Evolutionary conservation across 2,797 vertebrate genomes (phyloP), one percentile per base, ranked within the genome.

Genomic region (Acomys russatus): DNA sequence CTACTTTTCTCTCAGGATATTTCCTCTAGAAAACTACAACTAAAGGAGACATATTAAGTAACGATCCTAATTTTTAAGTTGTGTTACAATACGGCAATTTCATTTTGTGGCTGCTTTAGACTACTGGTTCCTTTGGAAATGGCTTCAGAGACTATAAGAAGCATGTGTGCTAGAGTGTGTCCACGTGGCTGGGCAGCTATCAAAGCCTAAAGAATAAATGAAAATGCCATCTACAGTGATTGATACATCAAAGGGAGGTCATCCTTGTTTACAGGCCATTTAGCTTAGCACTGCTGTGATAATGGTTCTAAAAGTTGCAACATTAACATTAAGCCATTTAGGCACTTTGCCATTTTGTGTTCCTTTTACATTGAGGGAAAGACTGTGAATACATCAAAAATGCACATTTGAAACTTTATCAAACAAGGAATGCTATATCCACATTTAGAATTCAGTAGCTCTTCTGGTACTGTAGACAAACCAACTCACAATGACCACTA

Each of bases 381-480:
- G 30, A 51, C 11, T 89, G 59, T 78, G 33, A 51, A 38, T 93
- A 68, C 9, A 83, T 93, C n/a, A 83, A 30, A 86, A 87, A 94
- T 80, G 28, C 12, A 83, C 63, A 61, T 63, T 38, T 77, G 11
- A 83, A 61, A 85, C 20, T 12, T 14, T 20, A 93, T 44, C 66
- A 61, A 38, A 91, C 54, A 84, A 44, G 59, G n/a, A 89, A 11
- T 14, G 4, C 20, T 76, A 35, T 93, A 35, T 23, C 56, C 80
- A 88, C 18, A 87, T 61, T 59, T 25, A 51, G 61, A 91, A 78
- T 86, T 56, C 4, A 78, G 33, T 88, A 20, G 63, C 5, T 78
- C 11, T 91, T 82, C 8, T 20, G 66, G 44, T 66, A 12, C 78
- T 70, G 68, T 3, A 78, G 2, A 64, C 1, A 70, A 4, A 22